Base-by-base conservation (phyloP, 2,797 vertebrate species). In the Gila robusta region DNA sequence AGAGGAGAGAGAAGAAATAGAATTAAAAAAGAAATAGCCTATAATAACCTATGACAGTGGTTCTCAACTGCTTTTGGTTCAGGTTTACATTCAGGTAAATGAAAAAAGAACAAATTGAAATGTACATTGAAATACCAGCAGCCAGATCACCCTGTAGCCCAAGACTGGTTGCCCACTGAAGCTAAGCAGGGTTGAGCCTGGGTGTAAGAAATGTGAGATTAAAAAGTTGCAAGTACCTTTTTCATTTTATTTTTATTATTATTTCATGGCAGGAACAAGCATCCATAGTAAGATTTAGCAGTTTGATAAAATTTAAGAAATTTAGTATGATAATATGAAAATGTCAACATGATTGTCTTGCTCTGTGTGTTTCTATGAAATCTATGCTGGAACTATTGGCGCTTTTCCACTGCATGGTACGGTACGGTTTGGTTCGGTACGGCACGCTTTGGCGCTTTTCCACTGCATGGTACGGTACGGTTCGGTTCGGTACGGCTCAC, bases 1-100 rank as follows among this genome's bases (percentile, higher is more conserved):
- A 62, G n/a, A 28, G 54, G 54, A 67, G 35, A 71, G 67, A 72
- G 67, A 52, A 83, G 17, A 67, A 64, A 83, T 12, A 28, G 4
- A 21, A 44, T 83, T 37, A 5, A 76, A 32, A 47, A 49, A 37
- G 1, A 74, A 76, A 76, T 47, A 47, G 56, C 3, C n/a, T 82
- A 54, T 5, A 39, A 70, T 4, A 71, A 11, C 41, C 21, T 10
- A 17, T n/a, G 37, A 72, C 26, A 62, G 37, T 64, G 7, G n/a
- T 66, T 66, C 64, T 17, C 16, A 32, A 66, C 14, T 66, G 14
- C 14, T 41, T 54, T 39, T 56, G n/a, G 2, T 54, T 10, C 16
- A 56, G 16, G n/a, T 41, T 79, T 49, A 47, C 14, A 14, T 47
- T 47, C 14, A 47, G 14, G 47, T 49, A 49, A 49, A 49, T 17